phyloP scores from a whole-genome alignment of 1,140 invertebrate species.

The Cheumatopsyche charites region DNA sequence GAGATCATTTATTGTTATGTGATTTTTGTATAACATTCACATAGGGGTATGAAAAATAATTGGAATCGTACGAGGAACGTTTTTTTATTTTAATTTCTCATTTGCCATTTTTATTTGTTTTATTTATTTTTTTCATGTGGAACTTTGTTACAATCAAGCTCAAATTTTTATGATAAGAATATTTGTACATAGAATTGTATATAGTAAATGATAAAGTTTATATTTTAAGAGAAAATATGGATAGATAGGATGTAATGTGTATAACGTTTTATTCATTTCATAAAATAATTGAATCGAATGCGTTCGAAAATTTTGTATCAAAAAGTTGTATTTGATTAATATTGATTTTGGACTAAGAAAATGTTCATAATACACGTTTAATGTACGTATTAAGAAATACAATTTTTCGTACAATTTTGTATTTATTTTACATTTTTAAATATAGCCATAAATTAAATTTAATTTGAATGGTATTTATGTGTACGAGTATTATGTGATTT shows the following conservation, averaged over 20 bases:
- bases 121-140: constrained; percentile 14
- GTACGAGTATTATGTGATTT: constrained; percentile 23
- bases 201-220: neutral
- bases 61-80: neutral
- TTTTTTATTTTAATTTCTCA: neutral
- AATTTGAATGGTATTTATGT: neutral
- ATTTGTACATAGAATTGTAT: constrained; percentile 17
- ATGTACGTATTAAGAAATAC: no score
- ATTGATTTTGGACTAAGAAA: neutral
- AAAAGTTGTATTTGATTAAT: constrained; percentile 1
- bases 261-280: neutral
- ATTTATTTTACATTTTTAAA: neutral
- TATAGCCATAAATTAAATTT: constrained; percentile 6
- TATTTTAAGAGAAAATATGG: constrained; percentile 7
- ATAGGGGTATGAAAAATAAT: neutral
- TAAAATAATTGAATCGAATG: no score
- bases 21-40: neutral
- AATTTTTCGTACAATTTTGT: no score
- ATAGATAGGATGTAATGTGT: constrained; percentile 8
- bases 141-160: neutral
- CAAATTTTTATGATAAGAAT: constrained; percentile 4
- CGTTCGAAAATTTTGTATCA: no score
- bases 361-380: no score
- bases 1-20: neutral
- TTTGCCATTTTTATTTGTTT: neutral